Evolutionary conservation across 2,888 invertebrate genomes (phyloP).

Genomic region (Tanypteryx hageni): DNA sequence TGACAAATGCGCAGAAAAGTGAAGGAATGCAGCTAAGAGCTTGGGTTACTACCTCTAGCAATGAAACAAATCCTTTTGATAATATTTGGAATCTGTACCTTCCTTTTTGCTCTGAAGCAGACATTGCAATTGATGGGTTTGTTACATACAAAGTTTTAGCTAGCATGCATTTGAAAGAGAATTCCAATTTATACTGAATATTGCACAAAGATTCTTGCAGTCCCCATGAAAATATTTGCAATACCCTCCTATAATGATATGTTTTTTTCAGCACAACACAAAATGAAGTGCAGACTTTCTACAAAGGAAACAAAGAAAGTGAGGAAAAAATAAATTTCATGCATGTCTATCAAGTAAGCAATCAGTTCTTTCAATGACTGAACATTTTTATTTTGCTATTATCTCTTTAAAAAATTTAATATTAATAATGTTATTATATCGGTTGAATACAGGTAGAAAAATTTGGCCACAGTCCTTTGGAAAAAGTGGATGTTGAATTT

Average conservation of each 20-base stretch:
- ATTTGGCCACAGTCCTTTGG: constrained; percentile 38
- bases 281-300: constrained; percentile 33
- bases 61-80: constrained; percentile 69
- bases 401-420: neutral
- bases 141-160: neutral
- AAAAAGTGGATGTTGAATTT: constrained; percentile 28
- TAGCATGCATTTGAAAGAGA: neutral
- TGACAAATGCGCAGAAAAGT: constrained; percentile 68
- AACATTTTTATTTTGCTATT: neutral
- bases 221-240: neutral
- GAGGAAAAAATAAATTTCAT: constrained; percentile 8
- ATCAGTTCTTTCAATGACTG: no score
- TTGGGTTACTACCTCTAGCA: constrained; percentile 70
- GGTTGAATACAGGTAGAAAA: neutral
- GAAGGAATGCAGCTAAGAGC: constrained; percentile 69
- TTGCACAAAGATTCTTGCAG: neutral
- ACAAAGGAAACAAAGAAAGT: constrained; percentile 50
- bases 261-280: constrained; percentile 6
- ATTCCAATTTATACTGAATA: neutral
- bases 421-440: neutral
- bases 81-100: constrained; percentile 69
- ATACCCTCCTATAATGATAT: neutral
- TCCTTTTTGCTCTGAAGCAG: constrained; percentile 69
- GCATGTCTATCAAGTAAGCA: constrained; percentile 28
- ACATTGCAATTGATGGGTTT: constrained; percentile 70